Base-by-base conservation (phyloP, 1,140 invertebrate species). In the Cyclargus thomasi region DNA sequence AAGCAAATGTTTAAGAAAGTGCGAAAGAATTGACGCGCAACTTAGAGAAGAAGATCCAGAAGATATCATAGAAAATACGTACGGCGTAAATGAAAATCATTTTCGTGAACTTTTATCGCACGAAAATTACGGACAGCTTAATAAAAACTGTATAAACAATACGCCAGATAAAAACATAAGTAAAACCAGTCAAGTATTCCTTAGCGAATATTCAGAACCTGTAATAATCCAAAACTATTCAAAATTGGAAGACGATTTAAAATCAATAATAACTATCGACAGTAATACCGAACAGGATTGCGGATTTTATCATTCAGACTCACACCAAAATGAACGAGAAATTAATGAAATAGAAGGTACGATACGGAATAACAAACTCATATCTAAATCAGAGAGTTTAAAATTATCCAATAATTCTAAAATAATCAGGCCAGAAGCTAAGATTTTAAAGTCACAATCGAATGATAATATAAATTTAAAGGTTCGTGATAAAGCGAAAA, bases 1-100 rank as follows among this genome's bases (percentile, higher is more conserved):
- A 36, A 92, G 93, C 64, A 93, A 93, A 76, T 93, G 92, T 72
- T 91, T 94, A 29, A 92, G 92, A 73, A 93, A 93, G 73, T 94
- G 92, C 53, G 93, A 94, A 80, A 91, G 90, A 72, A 94, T 94
- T 74, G 94, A 94, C 81, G 92, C 92, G 59, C 93, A 94, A 82
- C 77, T 94, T 63, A 83, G 93, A 71, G 79, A 85, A 70, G 90
- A 91, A 80, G 90, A 91, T 74, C 82, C 82, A 67, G 86, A 91
- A 73, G 86, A 89, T 53, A 79, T 85, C 73, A 80, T 79, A 70
- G 87, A 90, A 80, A 90, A 87, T 71, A 83, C 86, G 4, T 90
- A 86, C 67, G 86, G 88, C 78, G 77, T 86, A 73, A 81, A 86
- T 20, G 82, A 83, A 75, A 82, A 79, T 10, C 80, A 86, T 72